phyloP scores from a whole-genome alignment of 2,888 invertebrate species.

The Napeogenes sylphis region DNA sequence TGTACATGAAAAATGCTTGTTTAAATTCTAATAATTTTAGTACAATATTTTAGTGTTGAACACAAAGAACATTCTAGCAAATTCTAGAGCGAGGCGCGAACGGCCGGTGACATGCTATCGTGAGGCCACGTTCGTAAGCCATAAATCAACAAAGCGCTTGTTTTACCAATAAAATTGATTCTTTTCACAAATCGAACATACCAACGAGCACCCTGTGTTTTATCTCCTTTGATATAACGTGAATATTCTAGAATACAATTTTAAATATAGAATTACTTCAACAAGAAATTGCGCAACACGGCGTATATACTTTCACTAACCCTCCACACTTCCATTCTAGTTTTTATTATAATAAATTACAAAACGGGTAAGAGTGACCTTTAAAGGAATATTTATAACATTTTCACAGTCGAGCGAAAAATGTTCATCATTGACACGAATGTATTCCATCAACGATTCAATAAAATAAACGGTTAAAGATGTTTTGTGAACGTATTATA shows the following conservation, averaged over 20 bases:
- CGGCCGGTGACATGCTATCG: slow-evolving; percentile 69
- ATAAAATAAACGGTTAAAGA: slow-evolving; percentile 48
- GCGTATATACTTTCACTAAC: slow-evolving; percentile 5
- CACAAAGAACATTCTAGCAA: slow-evolving; percentile 65
- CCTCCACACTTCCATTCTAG: slow-evolving; percentile 10
- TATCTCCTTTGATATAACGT: slow-evolving; percentile 4
- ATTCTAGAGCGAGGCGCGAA: slow-evolving; percentile 69
- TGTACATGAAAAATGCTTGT: no score
- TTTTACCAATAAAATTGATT: slow-evolving; percentile 75
- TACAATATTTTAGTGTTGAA: slow-evolving; percentile 9
- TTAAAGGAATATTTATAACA: slow-evolving; percentile 21
- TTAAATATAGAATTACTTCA: background rate
- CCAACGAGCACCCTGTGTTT: slow-evolving; percentile 29
- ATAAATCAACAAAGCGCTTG: slow-evolving; percentile 71
- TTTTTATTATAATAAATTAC: slow-evolving; percentile 18
- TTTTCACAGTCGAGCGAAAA: slow-evolving; percentile 22
- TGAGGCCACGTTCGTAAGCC: slow-evolving; percentile 61
- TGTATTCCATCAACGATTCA: slow-evolving; percentile 12
- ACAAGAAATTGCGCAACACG: background rate
- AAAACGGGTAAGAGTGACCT: slow-evolving; percentile 20
- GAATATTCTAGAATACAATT: background rate
- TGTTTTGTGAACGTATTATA: slow-evolving; percentile 59
- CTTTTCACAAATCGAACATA: slow-evolving; percentile 55
- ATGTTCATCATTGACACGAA: slow-evolving; percentile 37
- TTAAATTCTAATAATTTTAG: no score